Conservation (phyloP, 2,113 vertebrate species). For the Lamprotornis superbus region DNA sequence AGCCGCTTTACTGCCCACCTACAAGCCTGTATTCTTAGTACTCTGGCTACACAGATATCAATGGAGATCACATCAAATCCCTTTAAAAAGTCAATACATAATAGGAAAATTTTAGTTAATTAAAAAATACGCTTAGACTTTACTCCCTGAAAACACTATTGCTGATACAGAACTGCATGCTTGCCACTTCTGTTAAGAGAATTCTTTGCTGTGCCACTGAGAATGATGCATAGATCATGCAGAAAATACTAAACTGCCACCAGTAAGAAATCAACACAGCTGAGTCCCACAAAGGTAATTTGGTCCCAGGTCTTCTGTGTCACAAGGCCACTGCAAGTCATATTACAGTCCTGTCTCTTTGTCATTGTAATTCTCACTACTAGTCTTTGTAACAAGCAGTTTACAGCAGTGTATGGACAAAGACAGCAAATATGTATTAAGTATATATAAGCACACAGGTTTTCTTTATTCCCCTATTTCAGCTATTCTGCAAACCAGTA, state of each 20-base stretch:
- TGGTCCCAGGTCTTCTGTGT: accelerated
- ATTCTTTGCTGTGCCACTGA: neutral
- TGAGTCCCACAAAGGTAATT: neutral
- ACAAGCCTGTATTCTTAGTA: neutral
- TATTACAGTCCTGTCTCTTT: neutral
- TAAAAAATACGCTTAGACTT: neutral
- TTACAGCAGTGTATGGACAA: neutral
- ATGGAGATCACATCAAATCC: neutral
- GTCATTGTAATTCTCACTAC: neutral
- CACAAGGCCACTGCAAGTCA: neutral
- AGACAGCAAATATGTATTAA: neutral
- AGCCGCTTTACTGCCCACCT: neutral
- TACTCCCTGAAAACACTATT: neutral
- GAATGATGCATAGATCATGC: neutral
- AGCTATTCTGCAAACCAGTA: neutral
- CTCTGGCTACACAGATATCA: neutral
- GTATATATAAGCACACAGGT: neutral
- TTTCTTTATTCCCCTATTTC: neutral
- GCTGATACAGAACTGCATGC: neutral
- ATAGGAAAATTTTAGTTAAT: neutral
- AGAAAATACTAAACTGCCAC: neutral
- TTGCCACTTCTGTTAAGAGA: neutral
- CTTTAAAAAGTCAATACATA: neutral
- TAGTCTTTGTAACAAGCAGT: neutral
- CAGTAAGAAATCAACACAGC: neutral